These are phyloP conservation scores for Aulostomus chinensis DNA, from an alignment of 2,797 vertebrate species.

Conservation along the genomic window DNA sequence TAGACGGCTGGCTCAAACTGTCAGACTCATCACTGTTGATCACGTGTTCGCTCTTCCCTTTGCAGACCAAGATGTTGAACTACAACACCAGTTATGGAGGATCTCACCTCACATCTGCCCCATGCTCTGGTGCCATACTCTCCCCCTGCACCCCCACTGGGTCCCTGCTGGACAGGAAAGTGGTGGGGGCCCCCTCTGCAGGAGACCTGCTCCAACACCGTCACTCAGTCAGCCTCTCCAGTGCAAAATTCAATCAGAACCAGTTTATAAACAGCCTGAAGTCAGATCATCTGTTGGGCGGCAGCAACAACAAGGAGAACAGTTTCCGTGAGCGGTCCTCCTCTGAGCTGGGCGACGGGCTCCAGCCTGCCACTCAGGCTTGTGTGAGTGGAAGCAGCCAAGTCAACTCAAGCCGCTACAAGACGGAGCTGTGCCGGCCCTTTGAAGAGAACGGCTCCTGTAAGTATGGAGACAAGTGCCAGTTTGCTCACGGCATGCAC, in stretches of 20 bases:
- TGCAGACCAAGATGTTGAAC: slow-evolving; percentile 85
- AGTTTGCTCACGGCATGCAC: slow-evolving; percentile 84
- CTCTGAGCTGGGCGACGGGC: slow-evolving; percentile 83
- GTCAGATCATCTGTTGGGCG: slow-evolving; percentile 69
- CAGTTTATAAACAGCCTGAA: slow-evolving; percentile 83
- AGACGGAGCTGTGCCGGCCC: slow-evolving; percentile 86
- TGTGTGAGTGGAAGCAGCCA: slow-evolving; percentile 59
- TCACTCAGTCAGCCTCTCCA: slow-evolving; percentile 83
- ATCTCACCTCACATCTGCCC: slow-evolving; percentile 52
- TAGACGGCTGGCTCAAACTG: no score
- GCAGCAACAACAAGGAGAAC: slow-evolving; percentile 82
- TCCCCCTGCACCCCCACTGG: slow-evolving; percentile 72
- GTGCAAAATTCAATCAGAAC: slow-evolving; percentile 84
- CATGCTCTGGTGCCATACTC: slow-evolving; percentile 39
- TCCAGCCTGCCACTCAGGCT: slow-evolving; percentile 64
- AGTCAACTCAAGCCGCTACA: slow-evolving; percentile 85
- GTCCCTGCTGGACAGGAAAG: slow-evolving; percentile 88
- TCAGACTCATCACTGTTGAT: no score
- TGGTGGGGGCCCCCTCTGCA: slow-evolving; percentile 80
- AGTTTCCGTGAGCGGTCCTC: slow-evolving; percentile 85
- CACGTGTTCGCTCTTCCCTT: slow-evolving; percentile 17
- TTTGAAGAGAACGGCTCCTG: slow-evolving; percentile 85
- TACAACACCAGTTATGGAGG: slow-evolving; percentile 62
- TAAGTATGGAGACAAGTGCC: slow-evolving; percentile 86
- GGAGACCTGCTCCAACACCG: slow-evolving; percentile 80